These are phyloP conservation scores for Pelecanoides urinatrix DNA, from an alignment of 2,113 vertebrate species.

Conservation along the genomic window DNA sequence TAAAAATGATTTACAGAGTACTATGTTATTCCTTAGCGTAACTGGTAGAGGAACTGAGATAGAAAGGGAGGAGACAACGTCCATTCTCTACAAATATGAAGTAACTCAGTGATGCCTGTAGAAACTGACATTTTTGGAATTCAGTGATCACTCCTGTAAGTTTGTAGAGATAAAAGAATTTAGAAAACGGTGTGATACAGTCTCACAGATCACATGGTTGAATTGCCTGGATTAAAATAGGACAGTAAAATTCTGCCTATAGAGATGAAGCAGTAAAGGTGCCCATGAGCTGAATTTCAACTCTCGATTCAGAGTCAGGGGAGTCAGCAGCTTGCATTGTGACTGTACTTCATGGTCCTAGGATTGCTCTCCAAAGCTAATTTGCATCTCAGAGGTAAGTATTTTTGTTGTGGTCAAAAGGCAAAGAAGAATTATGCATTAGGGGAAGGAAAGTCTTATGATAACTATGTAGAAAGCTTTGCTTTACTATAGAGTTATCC, in stretches of 20 bases:
- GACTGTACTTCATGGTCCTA: not conserved
- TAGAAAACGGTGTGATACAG: not conserved
- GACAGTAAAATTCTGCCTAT: not conserved
- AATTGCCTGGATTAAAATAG: not conserved
- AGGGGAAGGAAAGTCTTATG: not conserved
- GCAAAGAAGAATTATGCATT: not conserved
- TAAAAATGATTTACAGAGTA: not conserved
- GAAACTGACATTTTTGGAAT: not conserved
- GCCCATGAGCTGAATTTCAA: not conserved
- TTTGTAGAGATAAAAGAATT: not conserved
- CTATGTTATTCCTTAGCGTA: not conserved
- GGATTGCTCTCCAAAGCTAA: not conserved
- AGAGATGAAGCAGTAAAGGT: not conserved
- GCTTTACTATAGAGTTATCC: not conserved
- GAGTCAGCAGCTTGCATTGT: not conserved
- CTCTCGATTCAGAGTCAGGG: not conserved
- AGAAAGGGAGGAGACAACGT: not conserved
- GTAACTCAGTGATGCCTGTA: not conserved
- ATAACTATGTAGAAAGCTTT: not conserved
- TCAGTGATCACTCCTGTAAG: not conserved
- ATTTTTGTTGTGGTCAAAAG: not conserved
- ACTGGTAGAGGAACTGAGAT: not conserved
- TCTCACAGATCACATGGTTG: not conserved
- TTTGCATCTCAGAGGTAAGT: not conserved
- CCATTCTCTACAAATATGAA: not conserved